Evolutionary conservation across 2,888 invertebrate genomes (phyloP), one percentile per base, ranked within the genome.

Genomic region (Plagiodera versicolora): DNA sequence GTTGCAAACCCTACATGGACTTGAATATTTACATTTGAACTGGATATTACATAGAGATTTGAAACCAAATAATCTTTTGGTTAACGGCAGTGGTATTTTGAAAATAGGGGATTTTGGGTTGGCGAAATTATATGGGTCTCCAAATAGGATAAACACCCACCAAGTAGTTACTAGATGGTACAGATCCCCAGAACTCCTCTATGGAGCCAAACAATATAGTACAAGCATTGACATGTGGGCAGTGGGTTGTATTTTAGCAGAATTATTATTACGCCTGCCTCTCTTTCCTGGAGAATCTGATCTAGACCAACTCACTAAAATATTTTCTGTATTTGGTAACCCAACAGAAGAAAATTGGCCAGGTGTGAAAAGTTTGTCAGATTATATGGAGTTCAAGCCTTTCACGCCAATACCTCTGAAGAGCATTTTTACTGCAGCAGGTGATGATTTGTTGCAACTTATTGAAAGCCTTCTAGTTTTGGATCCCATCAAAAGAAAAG

Each of bases 51-150:
- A 99, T 78, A 87, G 98, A 78, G 99, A 99, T 86, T 84, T 99
- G 72, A 99, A 99, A 80, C 99, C 99, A 0, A 99, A 99, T 80
- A 99, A 99, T 84, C 87, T 99, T 75, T 84, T 99, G 20, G 92
- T 99, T 19, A 95, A 97, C 79, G 85, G 89, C 20, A 88, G 90
- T 70, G 99, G 99, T 4, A 85, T 97, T 18, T 81, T 99, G 5
- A 99, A 99, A 83, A 91, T 99, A 73, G 98, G 96, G 66, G 99
- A 99, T 87, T 99, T 99, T 85, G 99, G 99, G 77, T 84, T 99
- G 66, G 99, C 99, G 0, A 96, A 98, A 77, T 91, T 93, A 74
- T 99, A 90, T 83, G 99, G 98, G 0, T 98, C 98, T 0, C 99
- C 99, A 2, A 95, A 91, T 74, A 86, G 98, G 74, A 86, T 94